These are phyloP conservation scores for Smittia aterrima DNA, from an alignment of 2,888 invertebrate genomes.

Conservation along the genomic window DNA sequence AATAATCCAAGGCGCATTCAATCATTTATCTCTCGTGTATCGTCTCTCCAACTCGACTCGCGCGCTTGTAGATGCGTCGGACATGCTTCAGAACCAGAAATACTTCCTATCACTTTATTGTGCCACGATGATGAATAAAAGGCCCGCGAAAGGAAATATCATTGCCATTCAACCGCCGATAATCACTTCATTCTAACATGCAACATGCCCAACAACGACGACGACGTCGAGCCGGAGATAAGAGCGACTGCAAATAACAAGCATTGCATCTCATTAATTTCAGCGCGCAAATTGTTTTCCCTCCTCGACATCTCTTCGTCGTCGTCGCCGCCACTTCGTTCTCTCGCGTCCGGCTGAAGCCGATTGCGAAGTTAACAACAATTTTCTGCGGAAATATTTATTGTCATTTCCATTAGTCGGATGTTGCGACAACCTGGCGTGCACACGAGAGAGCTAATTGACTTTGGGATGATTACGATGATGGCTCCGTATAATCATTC, in stretches of 20 bases:
- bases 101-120: constrained; percentile 27
- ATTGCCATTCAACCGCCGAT: constrained; percentile 31
- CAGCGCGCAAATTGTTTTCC: constrained; percentile 30
- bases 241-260: not conserved
- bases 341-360: not conserved
- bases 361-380: not conserved
- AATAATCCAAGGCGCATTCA: constrained; percentile 32
- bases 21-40: constrained; percentile 30
- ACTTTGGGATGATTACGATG: constrained; percentile 12
- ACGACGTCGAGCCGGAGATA: not conserved
- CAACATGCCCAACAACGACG: constrained; percentile 10
- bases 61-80: not conserved
- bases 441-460: constrained; percentile 25
- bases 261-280: constrained; percentile 34
- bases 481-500: constrained; percentile 10
- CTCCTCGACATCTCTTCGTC: not conserved
- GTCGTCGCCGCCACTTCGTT: not conserved
- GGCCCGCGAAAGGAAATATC: constrained; percentile 25
- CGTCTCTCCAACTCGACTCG: not conserved
- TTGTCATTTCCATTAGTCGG: not conserved
- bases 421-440: not conserved
- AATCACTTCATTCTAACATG: constrained; percentile 40
- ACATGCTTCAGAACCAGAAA: constrained; percentile 24
- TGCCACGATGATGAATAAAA: constrained; percentile 26
- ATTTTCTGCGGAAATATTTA: constrained; percentile 20